Evolutionary conservation across 2,888 invertebrate genomes (phyloP).

Genomic region (Eristalis pertinax): DNA sequence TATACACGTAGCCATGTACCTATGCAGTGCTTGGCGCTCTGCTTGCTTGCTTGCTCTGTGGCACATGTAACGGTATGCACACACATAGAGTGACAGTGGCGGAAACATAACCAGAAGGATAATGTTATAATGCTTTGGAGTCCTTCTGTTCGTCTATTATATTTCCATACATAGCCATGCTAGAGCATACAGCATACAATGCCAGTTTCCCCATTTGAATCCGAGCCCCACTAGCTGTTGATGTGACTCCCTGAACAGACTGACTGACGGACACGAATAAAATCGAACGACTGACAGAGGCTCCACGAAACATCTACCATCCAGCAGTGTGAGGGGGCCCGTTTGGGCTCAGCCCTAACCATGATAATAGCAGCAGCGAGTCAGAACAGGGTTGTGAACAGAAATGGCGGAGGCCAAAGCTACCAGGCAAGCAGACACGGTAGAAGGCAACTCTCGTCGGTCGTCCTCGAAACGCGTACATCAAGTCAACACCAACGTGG

Average conservation of each 20-base stretch:
- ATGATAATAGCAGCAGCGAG: slow-evolving; percentile 1
- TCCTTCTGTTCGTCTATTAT: slow-evolving; percentile 71
- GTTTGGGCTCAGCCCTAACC: slow-evolving; percentile 4
- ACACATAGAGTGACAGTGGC: slow-evolving; percentile 76
- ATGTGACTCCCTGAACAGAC: slow-evolving; percentile 29
- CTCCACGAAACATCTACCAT: slow-evolving; percentile 50
- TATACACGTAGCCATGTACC: slow-evolving; percentile 28
- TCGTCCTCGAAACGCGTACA: slow-evolving; percentile 34
- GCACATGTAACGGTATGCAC: slow-evolving; percentile 69
- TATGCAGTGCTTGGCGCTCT: slow-evolving; percentile 35
- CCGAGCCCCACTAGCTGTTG: slow-evolving; percentile 13
- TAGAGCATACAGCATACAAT: background rate
- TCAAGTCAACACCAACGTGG: slow-evolving; percentile 57
- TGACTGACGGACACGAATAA: slow-evolving; percentile 66
- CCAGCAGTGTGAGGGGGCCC: background rate
- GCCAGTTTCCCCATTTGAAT: background rate
- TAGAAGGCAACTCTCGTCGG: slow-evolving; percentile 29
- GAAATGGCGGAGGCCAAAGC: slow-evolving; percentile 66
- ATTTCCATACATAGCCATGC: slow-evolving; percentile 3
- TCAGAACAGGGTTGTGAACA: slow-evolving; percentile 54
- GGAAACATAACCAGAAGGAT: slow-evolving; percentile 81
- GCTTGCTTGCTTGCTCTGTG: slow-evolving; percentile 34
- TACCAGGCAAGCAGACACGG: slow-evolving; percentile 61
- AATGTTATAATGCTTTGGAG: slow-evolving; percentile 81
- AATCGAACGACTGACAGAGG: slow-evolving; percentile 60